Conservation (phyloP, 1,140 invertebrate species). For the Antheraea mylitta region DNA sequence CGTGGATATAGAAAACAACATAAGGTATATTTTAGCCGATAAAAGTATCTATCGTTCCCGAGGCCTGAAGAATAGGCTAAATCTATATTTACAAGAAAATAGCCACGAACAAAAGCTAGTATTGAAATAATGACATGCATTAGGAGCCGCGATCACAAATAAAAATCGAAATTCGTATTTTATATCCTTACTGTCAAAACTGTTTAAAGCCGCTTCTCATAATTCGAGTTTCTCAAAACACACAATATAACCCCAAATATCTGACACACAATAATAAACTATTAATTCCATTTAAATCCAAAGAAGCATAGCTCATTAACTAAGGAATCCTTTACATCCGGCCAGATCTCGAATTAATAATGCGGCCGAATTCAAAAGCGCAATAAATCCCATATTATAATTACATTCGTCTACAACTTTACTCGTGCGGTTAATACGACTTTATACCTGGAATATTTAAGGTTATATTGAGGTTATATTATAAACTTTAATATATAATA, state of each 20-base stretch:
- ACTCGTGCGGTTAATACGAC: conserved; percentile 23
- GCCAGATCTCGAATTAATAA: conserved; percentile 38
- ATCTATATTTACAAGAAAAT: too few species aligned
- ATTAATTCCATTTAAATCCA: conserved; percentile 13
- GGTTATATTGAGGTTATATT: conserved; percentile 8
- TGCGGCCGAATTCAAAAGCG: conserved; percentile 47
- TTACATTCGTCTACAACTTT: conserved; percentile 32
- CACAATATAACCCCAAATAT: background rate
- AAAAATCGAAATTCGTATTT: background rate
- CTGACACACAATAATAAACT: conserved; percentile 12
- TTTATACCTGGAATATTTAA: conserved; percentile 7
- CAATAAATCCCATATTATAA: conserved; percentile 61
- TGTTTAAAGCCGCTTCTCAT: background rate
- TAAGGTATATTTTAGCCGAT: too few species aligned
- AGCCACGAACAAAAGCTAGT: too few species aligned
- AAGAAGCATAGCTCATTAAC: conserved; percentile 36
- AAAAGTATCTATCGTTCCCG: too few species aligned
- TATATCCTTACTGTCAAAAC: background rate
- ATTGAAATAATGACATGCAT: too few species aligned
- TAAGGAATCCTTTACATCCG: conserved; percentile 37
- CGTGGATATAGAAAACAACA: too few species aligned
- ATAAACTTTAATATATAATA: conserved; percentile 34
- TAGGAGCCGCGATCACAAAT: too few species aligned
- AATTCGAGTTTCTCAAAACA: background rate
- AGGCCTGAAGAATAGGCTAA: too few species aligned